phyloP scores from a whole-genome alignment of 2,797 vertebrate species.

The Distichodus sexfasciatus region DNA sequence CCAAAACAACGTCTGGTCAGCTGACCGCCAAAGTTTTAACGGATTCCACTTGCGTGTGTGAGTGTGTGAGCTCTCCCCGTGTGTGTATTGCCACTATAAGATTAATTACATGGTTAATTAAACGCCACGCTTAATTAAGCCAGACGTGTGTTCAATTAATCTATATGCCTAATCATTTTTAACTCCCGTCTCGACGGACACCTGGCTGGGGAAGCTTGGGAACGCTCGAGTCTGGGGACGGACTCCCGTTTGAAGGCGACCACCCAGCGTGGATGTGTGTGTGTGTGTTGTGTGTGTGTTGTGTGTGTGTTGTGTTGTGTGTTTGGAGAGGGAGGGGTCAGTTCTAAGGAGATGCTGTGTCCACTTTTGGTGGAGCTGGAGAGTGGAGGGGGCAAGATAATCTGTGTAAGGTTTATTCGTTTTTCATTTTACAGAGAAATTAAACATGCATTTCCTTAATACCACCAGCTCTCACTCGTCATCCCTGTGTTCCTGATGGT shows the following conservation, averaged over 20 bases:
- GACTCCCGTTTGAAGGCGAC: slow-evolving; percentile 17
- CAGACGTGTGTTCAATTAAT: slow-evolving; percentile 82
- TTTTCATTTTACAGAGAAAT: no score
- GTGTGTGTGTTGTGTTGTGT: neutral
- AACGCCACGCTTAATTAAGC: slow-evolving; percentile 81
- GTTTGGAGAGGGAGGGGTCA: neutral
- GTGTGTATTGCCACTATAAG: slow-evolving; percentile 72
- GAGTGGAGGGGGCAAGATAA: no score
- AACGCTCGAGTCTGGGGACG: slow-evolving; percentile 36
- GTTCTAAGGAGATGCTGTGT: slow-evolving; percentile 24
- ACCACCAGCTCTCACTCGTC: no score
- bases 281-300: slow-evolving; percentile 23
- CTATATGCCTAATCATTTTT: slow-evolving; percentile 79
- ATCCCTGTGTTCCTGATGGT: no score
- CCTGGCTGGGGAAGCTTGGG: slow-evolving; percentile 37
- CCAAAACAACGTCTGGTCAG: slow-evolving; percentile 57
- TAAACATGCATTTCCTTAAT: no score
- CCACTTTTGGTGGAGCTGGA: no score
- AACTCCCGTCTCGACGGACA: slow-evolving; percentile 58
- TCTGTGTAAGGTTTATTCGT: no score
- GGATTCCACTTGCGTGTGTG: slow-evolving; percentile 40
- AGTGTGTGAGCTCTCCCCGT: slow-evolving; percentile 38
- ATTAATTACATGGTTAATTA: slow-evolving; percentile 84
- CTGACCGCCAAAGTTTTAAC: slow-evolving; percentile 67
- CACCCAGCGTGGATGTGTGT: slow-evolving; percentile 10